Conservation (phyloP, 2,113 vertebrate species). For the Clarias magur region DNA sequence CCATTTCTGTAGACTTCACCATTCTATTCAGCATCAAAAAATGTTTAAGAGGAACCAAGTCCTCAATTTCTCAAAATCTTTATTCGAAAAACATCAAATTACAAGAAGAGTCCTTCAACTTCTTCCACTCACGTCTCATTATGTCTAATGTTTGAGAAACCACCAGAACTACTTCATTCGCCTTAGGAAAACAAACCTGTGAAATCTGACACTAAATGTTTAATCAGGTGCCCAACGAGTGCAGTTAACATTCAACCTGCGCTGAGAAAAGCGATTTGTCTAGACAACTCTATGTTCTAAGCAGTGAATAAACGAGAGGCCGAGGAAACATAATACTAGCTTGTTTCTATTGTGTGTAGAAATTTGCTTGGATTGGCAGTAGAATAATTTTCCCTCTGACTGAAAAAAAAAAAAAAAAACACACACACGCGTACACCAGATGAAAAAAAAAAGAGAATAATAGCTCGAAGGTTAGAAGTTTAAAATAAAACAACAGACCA, state of each 20-base stretch:
- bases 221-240: not conserved
- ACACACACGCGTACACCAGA: not conserved
- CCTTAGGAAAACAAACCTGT: not conserved
- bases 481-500: not conserved
- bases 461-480: not conserved
- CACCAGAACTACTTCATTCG: not conserved
- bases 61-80: not conserved
- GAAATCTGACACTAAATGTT: not conserved
- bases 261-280: not conserved
- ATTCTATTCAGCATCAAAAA: not conserved
- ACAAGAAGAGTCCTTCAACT: not conserved
- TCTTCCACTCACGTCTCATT: not conserved
- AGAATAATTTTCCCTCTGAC: not conserved
- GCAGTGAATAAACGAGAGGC: not conserved
- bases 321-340: not conserved
- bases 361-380: not conserved
- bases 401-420: not conserved
- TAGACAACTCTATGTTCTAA: not conserved
- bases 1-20: not conserved
- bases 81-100: not conserved
- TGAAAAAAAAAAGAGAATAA: not conserved
- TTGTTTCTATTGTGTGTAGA: not conserved
- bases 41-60: not conserved
- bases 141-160: not conserved
- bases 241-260: not conserved